These are phyloP conservation scores for Pilophorus perplexus DNA, from an alignment of 2,888 invertebrate species.

Conservation along the genomic window DNA sequence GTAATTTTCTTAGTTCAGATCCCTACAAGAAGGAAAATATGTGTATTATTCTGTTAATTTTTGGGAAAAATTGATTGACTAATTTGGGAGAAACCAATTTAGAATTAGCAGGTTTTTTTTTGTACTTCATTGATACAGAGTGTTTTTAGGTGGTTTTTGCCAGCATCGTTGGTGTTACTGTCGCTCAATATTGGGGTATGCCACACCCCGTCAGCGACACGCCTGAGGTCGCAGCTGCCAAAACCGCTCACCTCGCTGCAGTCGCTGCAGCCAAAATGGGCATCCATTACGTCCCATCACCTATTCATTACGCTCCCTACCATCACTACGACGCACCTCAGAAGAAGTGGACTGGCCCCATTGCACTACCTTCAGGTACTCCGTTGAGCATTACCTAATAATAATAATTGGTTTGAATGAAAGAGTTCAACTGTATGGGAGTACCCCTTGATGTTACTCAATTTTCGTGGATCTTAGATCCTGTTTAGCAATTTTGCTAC, in stretches of 20 bases:
- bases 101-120: no score
- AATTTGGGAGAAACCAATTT: no score
- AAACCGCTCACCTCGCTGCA: constrained; percentile 52
- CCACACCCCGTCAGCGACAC: constrained; percentile 61
- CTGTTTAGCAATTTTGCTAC: no score
- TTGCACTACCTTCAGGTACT: constrained; percentile 44
- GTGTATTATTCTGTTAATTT: not conserved
- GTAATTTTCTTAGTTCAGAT: not conserved
- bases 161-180: not conserved
- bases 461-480: no score
- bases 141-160: constrained; percentile 3
- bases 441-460: no score
- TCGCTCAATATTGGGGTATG: constrained; percentile 26
- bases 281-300: constrained; percentile 12
- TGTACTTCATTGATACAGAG: no score
- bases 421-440: not conserved
- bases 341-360: constrained; percentile 43
- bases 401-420: no score
- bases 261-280: constrained; percentile 10
- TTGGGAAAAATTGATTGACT: no score
- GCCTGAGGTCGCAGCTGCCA: constrained; percentile 62
- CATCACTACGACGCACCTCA: constrained; percentile 29
- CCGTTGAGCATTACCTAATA: not conserved
- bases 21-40: not conserved
- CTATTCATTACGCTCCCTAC: constrained; percentile 8